Evolutionary conservation across 2,888 invertebrate genomes (phyloP).

Genomic region (Apodemia duryi): DNA sequence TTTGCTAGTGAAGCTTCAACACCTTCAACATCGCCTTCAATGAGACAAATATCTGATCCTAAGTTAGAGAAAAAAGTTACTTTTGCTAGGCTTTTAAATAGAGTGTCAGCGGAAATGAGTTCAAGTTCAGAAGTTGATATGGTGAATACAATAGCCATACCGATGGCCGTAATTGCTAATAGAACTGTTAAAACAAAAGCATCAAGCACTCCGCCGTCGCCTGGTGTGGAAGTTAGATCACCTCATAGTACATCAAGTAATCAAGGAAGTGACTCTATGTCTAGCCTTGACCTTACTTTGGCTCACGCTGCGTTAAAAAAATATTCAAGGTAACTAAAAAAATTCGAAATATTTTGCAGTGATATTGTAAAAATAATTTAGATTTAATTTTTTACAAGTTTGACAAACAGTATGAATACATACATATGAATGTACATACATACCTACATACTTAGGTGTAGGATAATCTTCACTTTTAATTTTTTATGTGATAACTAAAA

Average conservation of each 20-base stretch:
- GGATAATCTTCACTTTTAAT: too few relatives aligned
- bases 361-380: too few relatives aligned
- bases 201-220: slow-evolving; percentile 82
- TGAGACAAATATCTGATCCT: slow-evolving; percentile 80
- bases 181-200: slow-evolving; percentile 62
- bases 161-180: slow-evolving; percentile 67
- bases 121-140: slow-evolving; percentile 85
- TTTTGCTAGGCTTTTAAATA: slow-evolving; percentile 85
- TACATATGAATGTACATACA: too few relatives aligned
- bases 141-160: slow-evolving; percentile 71
- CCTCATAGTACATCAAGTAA: slow-evolving; percentile 86
- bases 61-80: slow-evolving; percentile 89
- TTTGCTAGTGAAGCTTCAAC: slow-evolving; percentile 76
- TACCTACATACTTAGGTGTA: too few relatives aligned
- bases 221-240: slow-evolving; percentile 80
- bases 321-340: slow-evolving; percentile 57
- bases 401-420: too few relatives aligned
- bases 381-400: too few relatives aligned
- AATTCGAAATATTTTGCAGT: too few relatives aligned
- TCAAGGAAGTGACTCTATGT: slow-evolving; percentile 88
- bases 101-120: slow-evolving; percentile 88
- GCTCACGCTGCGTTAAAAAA: slow-evolving; percentile 80
- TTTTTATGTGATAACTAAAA: too few relatives aligned
- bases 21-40: slow-evolving; percentile 76
- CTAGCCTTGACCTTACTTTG: slow-evolving; percentile 84